These are phyloP conservation scores for Schlechtendalia chinensis DNA, from an alignment of 1,140 invertebrate species.

Conservation along the genomic window DNA sequence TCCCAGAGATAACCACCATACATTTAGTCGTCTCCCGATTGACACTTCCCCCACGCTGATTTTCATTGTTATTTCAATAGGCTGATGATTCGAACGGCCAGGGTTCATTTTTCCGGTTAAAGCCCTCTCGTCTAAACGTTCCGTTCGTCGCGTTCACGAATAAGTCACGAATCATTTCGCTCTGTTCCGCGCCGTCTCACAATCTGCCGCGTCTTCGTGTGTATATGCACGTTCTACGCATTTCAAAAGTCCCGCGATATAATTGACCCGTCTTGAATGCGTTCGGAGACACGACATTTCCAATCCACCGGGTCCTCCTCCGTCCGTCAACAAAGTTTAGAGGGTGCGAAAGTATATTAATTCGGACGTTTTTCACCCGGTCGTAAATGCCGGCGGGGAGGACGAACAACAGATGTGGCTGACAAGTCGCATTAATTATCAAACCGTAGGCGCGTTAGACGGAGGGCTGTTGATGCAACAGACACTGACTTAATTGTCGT, in stretches of 20 bases:
- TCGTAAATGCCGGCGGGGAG: neutral
- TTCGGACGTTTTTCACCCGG: slow-evolving; percentile 40
- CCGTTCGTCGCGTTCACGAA: too few relatives aligned
- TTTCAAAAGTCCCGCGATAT: neutral
- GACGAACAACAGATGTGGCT: slow-evolving; percentile 43
- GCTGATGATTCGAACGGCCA: too few relatives aligned
- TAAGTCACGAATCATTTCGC: too few relatives aligned
- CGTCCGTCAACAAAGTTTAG: slow-evolving; percentile 34
- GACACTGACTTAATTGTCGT: slow-evolving; percentile 41
- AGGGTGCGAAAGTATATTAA: slow-evolving; percentile 37
- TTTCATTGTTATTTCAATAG: too few relatives aligned
- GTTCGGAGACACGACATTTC: slow-evolving; percentile 21
- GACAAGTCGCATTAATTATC: slow-evolving; percentile 48
- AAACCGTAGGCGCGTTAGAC: slow-evolving; percentile 10
- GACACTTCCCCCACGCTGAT: too few relatives aligned
- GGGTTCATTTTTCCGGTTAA: too few relatives aligned
- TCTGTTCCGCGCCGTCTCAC: too few relatives aligned
- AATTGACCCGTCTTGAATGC: slow-evolving; percentile 36
- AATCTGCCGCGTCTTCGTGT: too few relatives aligned
- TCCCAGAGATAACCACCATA: too few relatives aligned
- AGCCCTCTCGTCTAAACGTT: too few relatives aligned
- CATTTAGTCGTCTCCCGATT: too few relatives aligned
- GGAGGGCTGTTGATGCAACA: slow-evolving; percentile 27
- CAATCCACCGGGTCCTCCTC: slow-evolving; percentile 21
- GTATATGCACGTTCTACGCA: neutral